Evolutionary conservation across 2,888 invertebrate species (phyloP).

Genomic region (Prosopocoilus inquinatus): DNA sequence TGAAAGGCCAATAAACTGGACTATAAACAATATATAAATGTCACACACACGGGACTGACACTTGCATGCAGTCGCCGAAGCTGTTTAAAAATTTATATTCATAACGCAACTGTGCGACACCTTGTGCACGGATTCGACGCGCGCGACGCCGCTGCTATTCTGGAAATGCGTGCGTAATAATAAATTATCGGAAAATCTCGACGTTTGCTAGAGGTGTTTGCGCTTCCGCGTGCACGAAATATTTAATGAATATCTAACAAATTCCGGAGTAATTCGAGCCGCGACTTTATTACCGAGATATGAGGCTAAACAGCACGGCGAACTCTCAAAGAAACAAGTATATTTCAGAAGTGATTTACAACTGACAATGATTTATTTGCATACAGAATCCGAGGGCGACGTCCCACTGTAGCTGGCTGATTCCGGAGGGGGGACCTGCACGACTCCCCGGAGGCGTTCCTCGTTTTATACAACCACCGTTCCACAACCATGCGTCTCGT

Average conservation of each 20-base stretch:
- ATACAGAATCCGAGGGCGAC: conserved; percentile 36
- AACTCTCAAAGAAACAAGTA: conserved; percentile 26
- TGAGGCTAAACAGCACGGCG: conserved; percentile 1
- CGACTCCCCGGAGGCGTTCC: conserved; percentile 33
- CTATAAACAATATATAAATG: conserved; percentile 1
- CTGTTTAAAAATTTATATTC: no score
- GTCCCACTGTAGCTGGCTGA: conserved; percentile 26
- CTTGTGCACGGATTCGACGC: no score
- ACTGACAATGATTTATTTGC: conserved; percentile 44
- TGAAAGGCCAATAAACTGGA: not conserved
- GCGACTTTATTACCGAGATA: conserved; percentile 4
- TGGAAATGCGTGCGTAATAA: no score
- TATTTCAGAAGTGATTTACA: conserved; percentile 42
- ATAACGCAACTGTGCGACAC: no score
- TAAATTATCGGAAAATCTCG: no score
- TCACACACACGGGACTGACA: conserved; percentile 2
- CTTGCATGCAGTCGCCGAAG: no score
- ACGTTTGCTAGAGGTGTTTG: not conserved
- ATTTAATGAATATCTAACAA: not conserved
- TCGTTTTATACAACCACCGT: conserved; percentile 30
- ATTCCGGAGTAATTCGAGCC: conserved; percentile 1
- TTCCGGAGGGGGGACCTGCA: conserved; percentile 28
- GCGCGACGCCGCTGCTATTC: no score
- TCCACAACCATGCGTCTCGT: conserved; percentile 25
- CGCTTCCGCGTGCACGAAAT: not conserved